Evolutionary conservation across 2,888 invertebrate genomes (phyloP).

Genomic region (Octodonta nipae): DNA sequence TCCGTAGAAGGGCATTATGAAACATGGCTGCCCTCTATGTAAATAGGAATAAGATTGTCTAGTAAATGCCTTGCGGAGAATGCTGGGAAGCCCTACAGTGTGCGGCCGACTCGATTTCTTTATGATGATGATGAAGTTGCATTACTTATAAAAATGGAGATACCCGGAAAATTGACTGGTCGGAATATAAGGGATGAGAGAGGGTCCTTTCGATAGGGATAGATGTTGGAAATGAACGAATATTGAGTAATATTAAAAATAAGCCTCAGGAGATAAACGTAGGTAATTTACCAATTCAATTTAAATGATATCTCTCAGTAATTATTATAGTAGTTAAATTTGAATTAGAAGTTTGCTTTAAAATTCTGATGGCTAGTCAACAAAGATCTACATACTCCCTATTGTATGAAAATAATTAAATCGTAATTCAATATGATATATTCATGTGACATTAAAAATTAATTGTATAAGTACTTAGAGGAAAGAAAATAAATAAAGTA

Average conservation of each 20-base stretch:
- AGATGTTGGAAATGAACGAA: too few relatives aligned
- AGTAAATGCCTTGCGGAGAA: conserved; percentile 15
- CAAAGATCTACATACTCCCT: too few relatives aligned
- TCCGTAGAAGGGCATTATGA: conserved; percentile 23
- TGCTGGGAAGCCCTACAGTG: conserved; percentile 11
- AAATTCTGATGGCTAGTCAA: too few relatives aligned
- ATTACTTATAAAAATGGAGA: conserved; percentile 20
- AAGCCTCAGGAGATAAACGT: too few relatives aligned
- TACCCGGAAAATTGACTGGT: conserved; percentile 6
- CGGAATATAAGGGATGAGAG: too few relatives aligned
- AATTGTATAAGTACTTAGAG: background rate
- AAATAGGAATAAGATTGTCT: conserved; percentile 28
- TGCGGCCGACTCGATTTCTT: conserved; percentile 19
- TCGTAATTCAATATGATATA: background rate
- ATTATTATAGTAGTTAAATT: too few relatives aligned
- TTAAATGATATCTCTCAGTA: too few relatives aligned
- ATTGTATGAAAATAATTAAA: background rate
- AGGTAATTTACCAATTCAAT: too few relatives aligned
- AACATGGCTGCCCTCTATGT: conserved; percentile 24
- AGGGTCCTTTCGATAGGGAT: too few relatives aligned
- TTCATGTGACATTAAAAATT: background rate
- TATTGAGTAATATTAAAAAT: too few relatives aligned
- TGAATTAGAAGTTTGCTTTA: too few relatives aligned
- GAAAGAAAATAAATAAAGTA: too few relatives aligned
- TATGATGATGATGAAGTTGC: conserved; percentile 25